These are phyloP conservation scores for Papilio elwesi DNA, from an alignment of 2,888 invertebrate species.

Conservation along the genomic window DNA sequence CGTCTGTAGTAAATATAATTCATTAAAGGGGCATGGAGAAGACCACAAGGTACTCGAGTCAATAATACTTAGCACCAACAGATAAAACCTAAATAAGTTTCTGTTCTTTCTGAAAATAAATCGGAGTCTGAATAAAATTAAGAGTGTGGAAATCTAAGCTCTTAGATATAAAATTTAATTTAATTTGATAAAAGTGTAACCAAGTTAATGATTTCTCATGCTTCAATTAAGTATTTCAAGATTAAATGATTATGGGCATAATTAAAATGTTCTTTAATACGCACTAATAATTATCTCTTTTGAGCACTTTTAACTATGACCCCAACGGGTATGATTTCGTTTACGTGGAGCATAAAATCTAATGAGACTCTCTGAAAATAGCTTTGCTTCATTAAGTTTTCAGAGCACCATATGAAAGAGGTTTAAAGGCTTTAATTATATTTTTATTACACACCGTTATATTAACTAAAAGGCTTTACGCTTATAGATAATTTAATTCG, in stretches of 20 bases:
- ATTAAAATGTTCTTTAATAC: constrained; percentile 26
- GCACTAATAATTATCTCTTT: constrained; percentile 27
- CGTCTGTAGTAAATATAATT: too few relatives aligned
- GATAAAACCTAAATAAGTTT: too few relatives aligned
- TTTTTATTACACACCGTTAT: constrained; percentile 18
- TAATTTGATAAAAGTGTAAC: too few relatives aligned
- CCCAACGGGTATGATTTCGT: constrained; percentile 22
- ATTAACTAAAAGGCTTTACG: constrained; percentile 45
- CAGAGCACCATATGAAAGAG: constrained; percentile 47
- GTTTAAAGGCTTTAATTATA: constrained; percentile 19
- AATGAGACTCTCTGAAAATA: constrained; percentile 72
- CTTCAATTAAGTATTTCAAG: neutral
- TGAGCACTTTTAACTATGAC: neutral
- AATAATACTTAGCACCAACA: too few relatives aligned
- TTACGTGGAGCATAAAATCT: constrained; percentile 62
- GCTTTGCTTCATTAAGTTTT: constrained; percentile 65
- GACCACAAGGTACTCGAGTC: too few relatives aligned
- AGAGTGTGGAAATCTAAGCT: too few relatives aligned
- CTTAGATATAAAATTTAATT: too few relatives aligned
- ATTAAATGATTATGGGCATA: constrained; percentile 15
- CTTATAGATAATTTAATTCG: constrained; percentile 23
- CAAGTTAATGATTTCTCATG: too few relatives aligned
- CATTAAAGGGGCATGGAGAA: too few relatives aligned
- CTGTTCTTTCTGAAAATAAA: too few relatives aligned
- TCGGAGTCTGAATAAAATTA: too few relatives aligned